A percentile compares a stretch with the other conserved stretches of the same genome.
Evolutionary conservation across 2,113 vertebrate species (phyloP).

Genomic region (Forbesichthys papilliferus): DNA sequence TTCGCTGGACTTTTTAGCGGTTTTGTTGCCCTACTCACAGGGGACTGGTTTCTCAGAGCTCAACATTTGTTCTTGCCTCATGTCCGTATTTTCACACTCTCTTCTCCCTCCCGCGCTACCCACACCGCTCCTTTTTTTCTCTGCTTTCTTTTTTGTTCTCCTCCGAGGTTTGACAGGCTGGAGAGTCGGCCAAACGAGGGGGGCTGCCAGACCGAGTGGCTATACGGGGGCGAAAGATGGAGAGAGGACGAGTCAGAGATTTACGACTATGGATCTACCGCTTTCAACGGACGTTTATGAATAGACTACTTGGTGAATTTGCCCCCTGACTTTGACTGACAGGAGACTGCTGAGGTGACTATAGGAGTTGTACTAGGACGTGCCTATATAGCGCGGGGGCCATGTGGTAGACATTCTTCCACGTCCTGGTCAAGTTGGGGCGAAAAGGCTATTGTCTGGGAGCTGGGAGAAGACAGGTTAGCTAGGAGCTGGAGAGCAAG

Average conservation of each 20-base stretch:
- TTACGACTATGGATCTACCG: slow-evolving; percentile 52
- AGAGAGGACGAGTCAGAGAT: slow-evolving; percentile 41
- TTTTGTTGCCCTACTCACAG: slow-evolving; percentile 34
- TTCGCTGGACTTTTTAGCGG: neutral
- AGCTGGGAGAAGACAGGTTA: slow-evolving; percentile 2
- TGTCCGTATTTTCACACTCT: slow-evolving; percentile 63
- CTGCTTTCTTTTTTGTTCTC: slow-evolving; percentile 59
- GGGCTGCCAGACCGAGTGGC: slow-evolving; percentile 1
- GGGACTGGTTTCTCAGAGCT: slow-evolving; percentile 66
- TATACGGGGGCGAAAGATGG: neutral
- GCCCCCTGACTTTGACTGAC: slow-evolving; percentile 50
- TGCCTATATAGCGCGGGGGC: slow-evolving; percentile 13
- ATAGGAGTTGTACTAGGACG: neutral
- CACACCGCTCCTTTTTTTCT: slow-evolving; percentile 56
- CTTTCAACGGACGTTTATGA: slow-evolving; percentile 60
- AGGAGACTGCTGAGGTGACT: slow-evolving; percentile 32
- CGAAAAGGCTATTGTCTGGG: slow-evolving; percentile 1
- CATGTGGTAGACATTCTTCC: neutral
- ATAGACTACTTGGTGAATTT: slow-evolving; percentile 56
- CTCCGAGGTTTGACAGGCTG: slow-evolving; percentile 64
- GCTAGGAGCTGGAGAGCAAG: slow-evolving; percentile 18
- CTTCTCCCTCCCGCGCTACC: slow-evolving; percentile 42
- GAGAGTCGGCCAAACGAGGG: slow-evolving; percentile 13
- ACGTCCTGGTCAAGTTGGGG: slow-evolving; percentile 6
- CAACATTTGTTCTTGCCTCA: slow-evolving; percentile 70